These are phyloP conservation scores for Condylura cristata DNA, from an alignment of 2,113 vertebrate genomes.

Conservation along the genomic window DNA sequence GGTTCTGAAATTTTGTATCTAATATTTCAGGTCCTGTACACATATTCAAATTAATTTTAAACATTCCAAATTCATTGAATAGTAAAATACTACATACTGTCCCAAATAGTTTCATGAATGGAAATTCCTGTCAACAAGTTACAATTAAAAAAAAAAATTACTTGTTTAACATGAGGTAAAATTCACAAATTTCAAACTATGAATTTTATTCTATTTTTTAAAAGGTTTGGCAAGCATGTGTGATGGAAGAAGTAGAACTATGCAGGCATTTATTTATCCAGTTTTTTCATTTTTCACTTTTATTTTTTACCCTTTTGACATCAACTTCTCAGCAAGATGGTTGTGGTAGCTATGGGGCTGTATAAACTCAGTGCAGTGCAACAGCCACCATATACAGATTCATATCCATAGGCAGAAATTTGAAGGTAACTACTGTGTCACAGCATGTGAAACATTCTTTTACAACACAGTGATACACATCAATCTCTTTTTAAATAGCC, in stretches of 20 bases:
- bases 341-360: not conserved
- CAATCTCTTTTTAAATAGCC: slow-evolving; percentile 72
- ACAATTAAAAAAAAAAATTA: not conserved
- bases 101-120: not conserved
- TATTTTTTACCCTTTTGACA: not conserved
- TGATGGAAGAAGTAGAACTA: not conserved
- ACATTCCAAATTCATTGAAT: not conserved
- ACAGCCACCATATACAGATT: slow-evolving; percentile 52
- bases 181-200: not conserved
- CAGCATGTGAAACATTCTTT: slow-evolving; percentile 68
- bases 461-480: slow-evolving; percentile 63
- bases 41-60: not conserved
- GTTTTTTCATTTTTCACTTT: not conserved
- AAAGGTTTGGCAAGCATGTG: not conserved
- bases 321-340: slow-evolving; percentile 51
- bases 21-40: not conserved
- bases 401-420: slow-evolving; percentile 64
- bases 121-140: not conserved
- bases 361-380: slow-evolving; percentile 34
- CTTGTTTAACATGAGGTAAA: not conserved
- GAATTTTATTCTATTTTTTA: not conserved
- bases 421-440: slow-evolving; percentile 68
- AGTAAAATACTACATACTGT: not conserved
- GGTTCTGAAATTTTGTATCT: not conserved
- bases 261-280: not conserved